A percentile compares a stretch with the other conserved stretches of the same genome.
phyloP scores from a whole-genome alignment of 2,888 invertebrate species.

The Gastrophysa polygoni region DNA sequence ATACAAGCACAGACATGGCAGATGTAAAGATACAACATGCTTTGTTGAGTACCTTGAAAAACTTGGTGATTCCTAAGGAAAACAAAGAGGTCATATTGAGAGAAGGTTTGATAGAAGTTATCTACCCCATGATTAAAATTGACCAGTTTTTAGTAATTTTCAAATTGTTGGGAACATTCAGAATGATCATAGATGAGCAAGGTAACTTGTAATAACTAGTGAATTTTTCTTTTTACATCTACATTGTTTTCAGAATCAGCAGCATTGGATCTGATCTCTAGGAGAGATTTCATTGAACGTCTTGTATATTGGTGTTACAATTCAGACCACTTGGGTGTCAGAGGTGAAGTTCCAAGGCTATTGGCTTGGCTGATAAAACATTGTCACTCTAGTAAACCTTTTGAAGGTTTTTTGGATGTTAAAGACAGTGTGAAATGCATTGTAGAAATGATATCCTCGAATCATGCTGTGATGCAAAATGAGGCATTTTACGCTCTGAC shows the following conservation, averaged over 20 bases:
- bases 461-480: constrained; percentile 87
- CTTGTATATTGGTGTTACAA: constrained; percentile 78
- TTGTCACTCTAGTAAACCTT: constrained; percentile 60
- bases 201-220: constrained; percentile 57
- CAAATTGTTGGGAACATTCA: constrained; percentile 81
- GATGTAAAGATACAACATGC: constrained; percentile 74
- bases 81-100: constrained; percentile 78
- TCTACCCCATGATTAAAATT: constrained; percentile 71
- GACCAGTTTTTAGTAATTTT: constrained; percentile 82
- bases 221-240: not conserved
- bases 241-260: constrained; percentile 65
- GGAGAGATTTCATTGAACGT: constrained; percentile 67
- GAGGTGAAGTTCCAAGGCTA: constrained; percentile 80
- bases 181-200: constrained; percentile 88
- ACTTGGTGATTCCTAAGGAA: constrained; percentile 72
- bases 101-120: constrained; percentile 74
- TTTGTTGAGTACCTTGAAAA: constrained; percentile 77
- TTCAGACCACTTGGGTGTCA: constrained; percentile 82
- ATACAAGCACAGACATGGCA: constrained; percentile 60
- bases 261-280: constrained; percentile 70
- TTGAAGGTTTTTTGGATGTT: constrained; percentile 58
- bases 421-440: constrained; percentile 76
- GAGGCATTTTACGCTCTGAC: constrained; percentile 78
- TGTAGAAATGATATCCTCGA: constrained; percentile 81
- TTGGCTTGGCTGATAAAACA: constrained; percentile 81